A percentile compares a stretch with the other conserved stretches of the same genome.
Evolutionary conservation across 1,140 invertebrate genomes (phyloP).

Genomic region (Tenebrio molitor): DNA sequence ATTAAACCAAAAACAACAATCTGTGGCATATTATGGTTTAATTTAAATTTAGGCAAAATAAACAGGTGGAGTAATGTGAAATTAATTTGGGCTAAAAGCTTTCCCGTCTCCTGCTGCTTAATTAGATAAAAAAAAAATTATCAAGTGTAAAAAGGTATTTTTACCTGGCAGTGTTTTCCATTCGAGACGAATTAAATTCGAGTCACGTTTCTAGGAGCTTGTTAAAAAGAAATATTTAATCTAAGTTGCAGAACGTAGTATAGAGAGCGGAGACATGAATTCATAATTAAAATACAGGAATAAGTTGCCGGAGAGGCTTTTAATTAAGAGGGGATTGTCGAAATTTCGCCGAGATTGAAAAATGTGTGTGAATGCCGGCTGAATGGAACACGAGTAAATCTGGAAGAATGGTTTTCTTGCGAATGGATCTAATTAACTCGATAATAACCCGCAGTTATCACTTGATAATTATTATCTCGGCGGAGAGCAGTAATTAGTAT

Average conservation of each 20-base stretch:
- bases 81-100: constrained; percentile 11
- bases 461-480: constrained; percentile 40
- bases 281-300: constrained; percentile 54
- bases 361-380: constrained; percentile 45
- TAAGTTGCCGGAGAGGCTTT: constrained; percentile 45
- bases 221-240: constrained; percentile 39
- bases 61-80: constrained; percentile 2
- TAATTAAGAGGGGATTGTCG: constrained; percentile 28
- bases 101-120: background rate
- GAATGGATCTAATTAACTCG: constrained; percentile 37
- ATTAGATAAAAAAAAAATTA: constrained; percentile 10
- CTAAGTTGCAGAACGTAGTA: constrained; percentile 17
- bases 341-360: constrained; percentile 50
- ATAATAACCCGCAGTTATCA: constrained; percentile 40
- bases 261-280: constrained; percentile 33
- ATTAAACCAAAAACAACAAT: no score
- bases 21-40: constrained; percentile 2
- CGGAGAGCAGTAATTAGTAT: constrained; percentile 7
- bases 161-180: constrained; percentile 8
- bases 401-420: constrained; percentile 11
- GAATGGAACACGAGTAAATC: background rate
- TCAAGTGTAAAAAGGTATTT: background rate
- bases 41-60: background rate
- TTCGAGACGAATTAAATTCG: constrained; percentile 16
- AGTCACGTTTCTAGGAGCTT: constrained; percentile 17